Conservation (phyloP, 2,113 vertebrate genomes). For the Grus americana region DNA sequence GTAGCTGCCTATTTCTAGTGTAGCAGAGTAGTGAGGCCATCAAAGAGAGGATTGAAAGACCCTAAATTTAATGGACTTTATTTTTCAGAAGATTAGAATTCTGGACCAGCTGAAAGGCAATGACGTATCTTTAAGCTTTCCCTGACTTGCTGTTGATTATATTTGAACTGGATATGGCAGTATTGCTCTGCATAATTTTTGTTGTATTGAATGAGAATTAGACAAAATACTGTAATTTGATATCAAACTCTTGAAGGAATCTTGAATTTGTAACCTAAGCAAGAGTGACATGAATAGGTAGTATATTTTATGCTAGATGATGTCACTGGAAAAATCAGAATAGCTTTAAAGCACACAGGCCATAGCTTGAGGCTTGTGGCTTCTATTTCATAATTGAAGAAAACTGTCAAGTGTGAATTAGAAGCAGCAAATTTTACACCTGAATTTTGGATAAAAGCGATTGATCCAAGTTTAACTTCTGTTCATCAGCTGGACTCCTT, state of each 20-base stretch:
- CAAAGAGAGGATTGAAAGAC: background rate
- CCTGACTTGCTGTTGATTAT: background rate
- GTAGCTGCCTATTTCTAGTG: background rate
- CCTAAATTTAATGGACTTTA: background rate
- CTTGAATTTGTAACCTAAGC: background rate
- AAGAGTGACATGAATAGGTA: background rate
- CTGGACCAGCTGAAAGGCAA: background rate
- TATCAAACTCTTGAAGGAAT: background rate
- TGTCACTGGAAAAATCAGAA: background rate
- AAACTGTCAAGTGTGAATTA: background rate
- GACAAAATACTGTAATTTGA: background rate
- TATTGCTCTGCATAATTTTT: background rate
- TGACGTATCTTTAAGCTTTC: background rate
- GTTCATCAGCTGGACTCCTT: background rate
- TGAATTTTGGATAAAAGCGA: background rate
- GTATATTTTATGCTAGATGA: background rate
- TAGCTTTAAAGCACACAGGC: background rate
- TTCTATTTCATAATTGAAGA: background rate
- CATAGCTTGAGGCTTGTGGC: background rate
- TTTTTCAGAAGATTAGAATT: background rate
- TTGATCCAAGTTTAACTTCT: background rate
- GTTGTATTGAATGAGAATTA: background rate
- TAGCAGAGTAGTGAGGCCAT: background rate
- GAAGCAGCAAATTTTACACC: background rate
- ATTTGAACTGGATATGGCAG: background rate